Evolutionary conservation across 2,888 invertebrate species (phyloP).

Genomic region (Blera fallax): DNA sequence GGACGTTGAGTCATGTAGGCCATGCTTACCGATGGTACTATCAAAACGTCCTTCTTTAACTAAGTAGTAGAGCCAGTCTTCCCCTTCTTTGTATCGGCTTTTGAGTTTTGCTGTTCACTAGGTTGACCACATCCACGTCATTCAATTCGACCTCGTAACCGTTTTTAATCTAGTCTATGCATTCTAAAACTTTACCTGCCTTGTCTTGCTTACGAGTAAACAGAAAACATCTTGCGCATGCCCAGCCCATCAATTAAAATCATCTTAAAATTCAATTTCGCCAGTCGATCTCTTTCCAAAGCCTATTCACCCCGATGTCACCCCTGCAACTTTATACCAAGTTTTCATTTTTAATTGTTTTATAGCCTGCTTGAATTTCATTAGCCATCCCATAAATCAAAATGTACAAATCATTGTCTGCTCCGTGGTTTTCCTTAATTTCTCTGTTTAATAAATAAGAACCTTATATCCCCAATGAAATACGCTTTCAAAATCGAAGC

Average conservation of each 20-base stretch:
- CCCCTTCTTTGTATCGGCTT: too few relatives aligned
- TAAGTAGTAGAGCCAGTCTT: too few relatives aligned
- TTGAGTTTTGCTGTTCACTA: too few relatives aligned
- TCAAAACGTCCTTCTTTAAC: too few relatives aligned
- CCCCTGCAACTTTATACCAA: conserved; percentile 23
- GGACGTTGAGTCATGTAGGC: too few relatives aligned
- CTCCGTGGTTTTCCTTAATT: conserved; percentile 27
- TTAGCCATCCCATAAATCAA: conserved; percentile 49
- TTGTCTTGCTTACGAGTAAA: too few relatives aligned
- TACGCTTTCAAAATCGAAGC: not conserved
- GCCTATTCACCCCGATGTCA: conserved; percentile 25
- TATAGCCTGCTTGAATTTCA: conserved; percentile 49
- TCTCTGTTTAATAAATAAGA: conserved; percentile 43
- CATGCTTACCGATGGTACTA: too few relatives aligned
- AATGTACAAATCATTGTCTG: conserved; percentile 45
- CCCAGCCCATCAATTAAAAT: not conserved
- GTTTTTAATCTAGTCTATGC: too few relatives aligned
- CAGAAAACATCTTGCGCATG: too few relatives aligned
- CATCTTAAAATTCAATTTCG: not conserved
- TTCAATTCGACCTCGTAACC: too few relatives aligned
- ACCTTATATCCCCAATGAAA: conserved; percentile 43
- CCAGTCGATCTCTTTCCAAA: not conserved
- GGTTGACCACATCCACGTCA: too few relatives aligned
- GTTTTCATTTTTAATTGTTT: conserved; percentile 40
- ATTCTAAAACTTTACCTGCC: too few relatives aligned